Base-by-base conservation (phyloP, 2,113 vertebrate genomes). In the Podilymbus podiceps region DNA sequence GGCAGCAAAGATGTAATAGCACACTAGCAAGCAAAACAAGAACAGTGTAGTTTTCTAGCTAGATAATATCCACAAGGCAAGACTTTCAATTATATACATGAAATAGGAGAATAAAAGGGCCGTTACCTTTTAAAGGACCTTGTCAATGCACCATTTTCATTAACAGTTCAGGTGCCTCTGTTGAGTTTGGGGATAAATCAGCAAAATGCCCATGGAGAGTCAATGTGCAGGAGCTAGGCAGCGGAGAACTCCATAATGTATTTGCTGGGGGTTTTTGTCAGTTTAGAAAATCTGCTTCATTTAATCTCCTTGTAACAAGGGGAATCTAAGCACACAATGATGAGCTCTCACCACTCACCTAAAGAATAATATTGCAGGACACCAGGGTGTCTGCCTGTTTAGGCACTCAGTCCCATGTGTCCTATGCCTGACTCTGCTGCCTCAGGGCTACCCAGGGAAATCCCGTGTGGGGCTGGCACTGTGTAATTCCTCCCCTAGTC, bases 401-500 rank as follows among this genome's bases (percentile, higher is more conserved):
- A 35, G 10, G 20, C 0, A 0, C 30, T 47, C 22, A 30, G 12
- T 31, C 27, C 27, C 6, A 1, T 5, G 17, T 21, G 10, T 30
- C 13, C 2, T 12, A 22, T 33, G 12, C 12, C 31, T 59, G 58
- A 52, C 25, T 40, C 17, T 46, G 30, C 1, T 8, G 25, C 28
- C 12, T 47, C 1, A 0, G 59, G 19, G 8, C 21, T 35, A 23
- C 8, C 3, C 55, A 40, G 35, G 33, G 15, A 69, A 72, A 84
- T 50, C 47, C 9, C 31, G 24, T 16, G 27, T 3, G n/a, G 12
- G 8, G 5, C 0, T 0, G 42, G 28, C 7, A n/a, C 6, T 20
- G 25, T 9, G 9, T n/a, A 15, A 17, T 66, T 67, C 20, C 20
- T 58, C 20, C 17, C 21, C 15, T 8, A 44, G 49, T 4, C 49